These are phyloP conservation scores for Agonopterix heracliana DNA, from an alignment of 2,888 invertebrate species.

Conservation along the genomic window DNA sequence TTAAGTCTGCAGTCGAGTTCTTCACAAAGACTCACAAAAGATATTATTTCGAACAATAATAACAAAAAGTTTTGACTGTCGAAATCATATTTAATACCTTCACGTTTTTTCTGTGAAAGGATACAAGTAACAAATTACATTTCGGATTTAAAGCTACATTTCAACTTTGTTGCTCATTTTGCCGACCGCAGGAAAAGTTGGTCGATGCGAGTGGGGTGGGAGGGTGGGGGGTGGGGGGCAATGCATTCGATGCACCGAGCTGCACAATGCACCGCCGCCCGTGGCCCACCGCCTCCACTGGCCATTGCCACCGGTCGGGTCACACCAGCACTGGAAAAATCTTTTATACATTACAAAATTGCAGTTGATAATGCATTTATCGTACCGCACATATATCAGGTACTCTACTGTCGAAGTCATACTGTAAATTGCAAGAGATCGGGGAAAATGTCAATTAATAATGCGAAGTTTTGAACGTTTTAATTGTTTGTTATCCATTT, in stretches of 20 bases:
- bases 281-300: conserved; percentile 26
- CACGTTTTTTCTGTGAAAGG: neutral
- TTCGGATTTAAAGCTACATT: neutral
- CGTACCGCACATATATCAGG: neutral
- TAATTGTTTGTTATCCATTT: too few relatives aligned
- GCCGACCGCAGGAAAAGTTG: conserved; percentile 11
- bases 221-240: conserved; percentile 25
- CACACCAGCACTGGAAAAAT: conserved; percentile 40
- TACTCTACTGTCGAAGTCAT: too few relatives aligned
- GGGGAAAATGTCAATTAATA: too few relatives aligned
- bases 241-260: conserved; percentile 44
- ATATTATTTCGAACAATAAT: too few relatives aligned
- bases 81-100: too few relatives aligned
- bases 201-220: conserved; percentile 19
- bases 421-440: too few relatives aligned
- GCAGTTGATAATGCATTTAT: neutral
- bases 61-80: too few relatives aligned
- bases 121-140: neutral
- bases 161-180: neutral
- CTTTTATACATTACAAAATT: conserved; percentile 10
- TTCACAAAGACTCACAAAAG: too few relatives aligned
- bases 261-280: conserved; percentile 46
- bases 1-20: neutral
- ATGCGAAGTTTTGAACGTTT: too few relatives aligned
- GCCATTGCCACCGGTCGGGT: conserved; percentile 51